Conservation (phyloP, 2,113 vertebrate genomes). For the Pedionomus torquatus region DNA sequence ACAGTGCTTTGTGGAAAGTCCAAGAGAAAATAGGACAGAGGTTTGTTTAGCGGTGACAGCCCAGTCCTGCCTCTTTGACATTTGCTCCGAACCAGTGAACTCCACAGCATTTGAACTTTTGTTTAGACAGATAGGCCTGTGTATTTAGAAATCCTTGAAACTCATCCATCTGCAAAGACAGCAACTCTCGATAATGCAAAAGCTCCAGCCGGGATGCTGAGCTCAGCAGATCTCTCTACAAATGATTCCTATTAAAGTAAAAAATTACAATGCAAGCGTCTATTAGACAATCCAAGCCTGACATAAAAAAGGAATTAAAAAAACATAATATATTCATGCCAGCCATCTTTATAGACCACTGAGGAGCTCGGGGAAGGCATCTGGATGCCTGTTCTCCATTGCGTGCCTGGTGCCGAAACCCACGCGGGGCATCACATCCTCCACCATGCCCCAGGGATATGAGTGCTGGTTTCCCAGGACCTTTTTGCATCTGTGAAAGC, state of each 20-base stretch:
- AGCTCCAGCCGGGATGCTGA: constrained; percentile 48
- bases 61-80: constrained; percentile 33
- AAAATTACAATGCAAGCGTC: constrained; percentile 59
- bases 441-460: background rate
- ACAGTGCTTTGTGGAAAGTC: background rate
- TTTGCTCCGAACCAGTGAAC: constrained; percentile 60
- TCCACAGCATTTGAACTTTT: constrained; percentile 61
- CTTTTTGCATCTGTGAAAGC: background rate
- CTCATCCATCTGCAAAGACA: constrained; percentile 66
- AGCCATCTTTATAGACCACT: background rate
- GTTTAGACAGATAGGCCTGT: constrained; percentile 58
- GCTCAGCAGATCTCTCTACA: constrained; percentile 59
- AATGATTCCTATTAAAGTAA: constrained; percentile 68
- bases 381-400: accelerated
- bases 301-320: constrained; percentile 27
- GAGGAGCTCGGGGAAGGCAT: background rate
- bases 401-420: accelerated
- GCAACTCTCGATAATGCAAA: constrained; percentile 56
- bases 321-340: background rate
- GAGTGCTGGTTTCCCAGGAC: background rate
- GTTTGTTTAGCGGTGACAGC: constrained; percentile 33
- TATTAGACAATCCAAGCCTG: constrained; percentile 55
- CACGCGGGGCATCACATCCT: background rate
- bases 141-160: constrained; percentile 67
- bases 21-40: constrained; percentile 8